Percentiles rank a stretch among this genome's conserved stretches.
Conservation (phyloP, 2,888 invertebrate genomes). For the Philaethria dido region DNA sequence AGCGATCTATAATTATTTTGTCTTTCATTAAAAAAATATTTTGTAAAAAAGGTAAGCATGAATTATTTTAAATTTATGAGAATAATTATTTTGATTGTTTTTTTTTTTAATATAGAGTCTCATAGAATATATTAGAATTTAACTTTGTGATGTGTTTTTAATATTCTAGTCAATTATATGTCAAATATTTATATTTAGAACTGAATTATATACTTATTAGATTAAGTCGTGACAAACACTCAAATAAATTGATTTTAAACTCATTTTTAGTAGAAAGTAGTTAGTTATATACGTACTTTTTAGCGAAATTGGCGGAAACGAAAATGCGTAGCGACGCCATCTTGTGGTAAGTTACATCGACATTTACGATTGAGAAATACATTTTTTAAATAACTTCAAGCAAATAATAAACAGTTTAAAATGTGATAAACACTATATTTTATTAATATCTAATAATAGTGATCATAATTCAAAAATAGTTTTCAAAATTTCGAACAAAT, state of each 20-base stretch:
- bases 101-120: not conserved
- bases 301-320: not conserved
- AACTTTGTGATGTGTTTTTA: conserved; percentile 5
- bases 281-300: not conserved
- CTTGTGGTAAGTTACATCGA: not conserved
- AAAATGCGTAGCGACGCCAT: not conserved
- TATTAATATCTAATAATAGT: too few species aligned
- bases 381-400: not conserved
- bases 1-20: too few species aligned
- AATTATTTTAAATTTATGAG: not conserved
- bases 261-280: not conserved
- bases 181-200: conserved; percentile 1
- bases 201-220: conserved; percentile 1
- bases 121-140: not conserved
- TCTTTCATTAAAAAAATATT: not conserved
- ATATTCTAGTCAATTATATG: conserved; percentile 14
- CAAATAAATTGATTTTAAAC: not conserved
- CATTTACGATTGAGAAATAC: not conserved
- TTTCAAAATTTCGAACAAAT: not conserved
- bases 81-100: not conserved
- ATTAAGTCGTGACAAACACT: not conserved
- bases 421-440: not conserved
- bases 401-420: not conserved
- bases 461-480: not conserved
- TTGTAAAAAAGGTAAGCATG: not conserved